These are phyloP conservation scores for Aspidapion aeneum DNA, from an alignment of 2,888 invertebrate species.

Conservation along the genomic window DNA sequence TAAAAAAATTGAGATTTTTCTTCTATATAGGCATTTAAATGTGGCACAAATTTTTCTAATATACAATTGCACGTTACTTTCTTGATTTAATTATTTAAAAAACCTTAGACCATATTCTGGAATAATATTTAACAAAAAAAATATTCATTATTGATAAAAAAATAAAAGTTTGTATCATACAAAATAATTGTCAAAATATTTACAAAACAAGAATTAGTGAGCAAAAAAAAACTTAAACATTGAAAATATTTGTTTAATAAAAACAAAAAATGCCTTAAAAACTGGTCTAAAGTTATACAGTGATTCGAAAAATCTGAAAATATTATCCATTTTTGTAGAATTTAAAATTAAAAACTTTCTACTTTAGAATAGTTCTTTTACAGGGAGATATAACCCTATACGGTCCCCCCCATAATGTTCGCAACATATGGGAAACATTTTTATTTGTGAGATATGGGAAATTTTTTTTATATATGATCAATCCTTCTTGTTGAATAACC, in stretches of 20 bases:
- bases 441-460: too few relatives aligned
- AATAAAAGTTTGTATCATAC: not conserved
- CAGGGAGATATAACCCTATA: too few relatives aligned
- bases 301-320: too few relatives aligned
- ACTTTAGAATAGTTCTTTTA: too few relatives aligned
- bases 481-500: too few relatives aligned
- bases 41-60: not conserved
- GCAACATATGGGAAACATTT: too few relatives aligned
- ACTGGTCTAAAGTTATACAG: not conserved
- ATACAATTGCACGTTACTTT: not conserved
- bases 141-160: not conserved
- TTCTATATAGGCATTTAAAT: not conserved
- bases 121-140: not conserved
- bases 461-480: too few relatives aligned
- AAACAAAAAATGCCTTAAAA: not conserved
- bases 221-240: not conserved
- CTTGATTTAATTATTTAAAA: not conserved
- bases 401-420: too few relatives aligned
- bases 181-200: not conserved
- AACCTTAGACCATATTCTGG: not conserved
- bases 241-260: not conserved
- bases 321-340: too few relatives aligned
- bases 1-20: not conserved
- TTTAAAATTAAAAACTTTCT: too few relatives aligned
- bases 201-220: not conserved